These are phyloP conservation scores for Drosophila dunni DNA, from an alignment of 1,140 invertebrate genomes.

Conservation along the genomic window DNA sequence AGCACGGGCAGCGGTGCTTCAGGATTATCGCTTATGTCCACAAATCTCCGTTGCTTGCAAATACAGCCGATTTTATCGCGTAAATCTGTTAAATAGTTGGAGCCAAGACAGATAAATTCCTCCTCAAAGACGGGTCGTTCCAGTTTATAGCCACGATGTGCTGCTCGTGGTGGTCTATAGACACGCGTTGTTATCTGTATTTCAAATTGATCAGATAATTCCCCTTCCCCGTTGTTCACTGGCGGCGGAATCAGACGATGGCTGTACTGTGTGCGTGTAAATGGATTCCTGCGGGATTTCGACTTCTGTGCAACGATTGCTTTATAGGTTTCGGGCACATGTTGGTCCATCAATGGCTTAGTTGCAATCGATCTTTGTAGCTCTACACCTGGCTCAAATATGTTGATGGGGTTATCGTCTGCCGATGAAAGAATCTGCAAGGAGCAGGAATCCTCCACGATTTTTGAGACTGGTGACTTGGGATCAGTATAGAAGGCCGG, in stretches of 20 bases:
- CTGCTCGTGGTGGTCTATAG: slow-evolving; percentile 83
- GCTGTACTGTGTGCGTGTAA: slow-evolving; percentile 54
- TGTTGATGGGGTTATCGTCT: slow-evolving; percentile 45
- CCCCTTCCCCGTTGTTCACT: background rate
- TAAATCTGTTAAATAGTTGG: slow-evolving; percentile 87
- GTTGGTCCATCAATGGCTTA: slow-evolving; percentile 17
- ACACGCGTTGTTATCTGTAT: slow-evolving; percentile 84
- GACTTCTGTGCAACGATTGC: slow-evolving; percentile 46
- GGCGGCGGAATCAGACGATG: slow-evolving; percentile 34
- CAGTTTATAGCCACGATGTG: slow-evolving; percentile 65
- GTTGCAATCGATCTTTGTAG: slow-evolving; percentile 17
- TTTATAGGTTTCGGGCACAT: slow-evolving; percentile 47
- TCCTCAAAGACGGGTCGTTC: slow-evolving; percentile 85
- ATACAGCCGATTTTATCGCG: slow-evolving; percentile 89
- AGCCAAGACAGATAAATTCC: slow-evolving; percentile 87
- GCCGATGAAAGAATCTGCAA: slow-evolving; percentile 43
- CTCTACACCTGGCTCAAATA: slow-evolving; percentile 51
- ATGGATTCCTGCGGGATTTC: slow-evolving; percentile 38
- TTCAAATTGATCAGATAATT: slow-evolving; percentile 48
- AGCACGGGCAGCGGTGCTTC: slow-evolving; percentile 83
- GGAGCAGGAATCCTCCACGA: slow-evolving; percentile 51
- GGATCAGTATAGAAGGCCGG: slow-evolving; percentile 41
- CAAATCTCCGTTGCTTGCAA: slow-evolving; percentile 87
- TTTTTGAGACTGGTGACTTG: background rate
- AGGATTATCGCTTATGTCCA: slow-evolving; percentile 88